A percentile compares a stretch with the other conserved stretches of the same genome.
These are phyloP conservation scores for Exocentrus adspersus DNA, from an alignment of 2,888 invertebrate species.

Conservation along the genomic window DNA sequence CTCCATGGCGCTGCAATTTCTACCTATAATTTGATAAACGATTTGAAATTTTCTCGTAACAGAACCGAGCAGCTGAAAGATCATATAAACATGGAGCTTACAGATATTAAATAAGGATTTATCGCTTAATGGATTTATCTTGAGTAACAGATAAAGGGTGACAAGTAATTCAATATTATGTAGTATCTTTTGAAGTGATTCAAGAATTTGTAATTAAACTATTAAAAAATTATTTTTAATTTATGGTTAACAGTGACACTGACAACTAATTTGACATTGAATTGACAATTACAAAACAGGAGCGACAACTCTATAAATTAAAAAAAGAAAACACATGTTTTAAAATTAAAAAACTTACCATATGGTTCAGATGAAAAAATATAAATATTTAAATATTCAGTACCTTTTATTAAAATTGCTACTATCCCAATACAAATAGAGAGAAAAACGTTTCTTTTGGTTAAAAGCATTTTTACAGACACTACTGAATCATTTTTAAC, in stretches of 20 bases:
- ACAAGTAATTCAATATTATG: too few species aligned
- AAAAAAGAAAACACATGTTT: background rate
- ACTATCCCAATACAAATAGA: slow-evolving; percentile 1
- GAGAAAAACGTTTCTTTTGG: background rate
- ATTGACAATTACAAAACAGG: too few species aligned
- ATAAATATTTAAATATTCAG: background rate
- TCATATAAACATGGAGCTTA: background rate
- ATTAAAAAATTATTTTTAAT: background rate
- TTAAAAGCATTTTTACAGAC: slow-evolving; percentile 1
- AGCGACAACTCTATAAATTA: background rate
- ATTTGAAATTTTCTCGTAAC: slow-evolving; percentile 1
- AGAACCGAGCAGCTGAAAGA: too few species aligned
- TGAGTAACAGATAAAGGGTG: too few species aligned
- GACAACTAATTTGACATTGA: too few species aligned
- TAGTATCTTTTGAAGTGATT: too few species aligned
- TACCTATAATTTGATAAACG: background rate
- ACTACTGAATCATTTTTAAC: too few species aligned
- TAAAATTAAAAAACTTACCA: slow-evolving; percentile 5
- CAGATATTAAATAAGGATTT: background rate
- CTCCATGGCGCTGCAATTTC: slow-evolving; percentile 37
- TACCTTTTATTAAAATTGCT: slow-evolving; percentile 16
- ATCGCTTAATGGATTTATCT: too few species aligned
- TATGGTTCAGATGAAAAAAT: background rate
- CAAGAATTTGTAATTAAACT: background rate
- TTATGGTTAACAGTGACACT: too few species aligned